Conservation (phyloP, 2,113 vertebrate genomes). For the Passerina amoena region DNA sequence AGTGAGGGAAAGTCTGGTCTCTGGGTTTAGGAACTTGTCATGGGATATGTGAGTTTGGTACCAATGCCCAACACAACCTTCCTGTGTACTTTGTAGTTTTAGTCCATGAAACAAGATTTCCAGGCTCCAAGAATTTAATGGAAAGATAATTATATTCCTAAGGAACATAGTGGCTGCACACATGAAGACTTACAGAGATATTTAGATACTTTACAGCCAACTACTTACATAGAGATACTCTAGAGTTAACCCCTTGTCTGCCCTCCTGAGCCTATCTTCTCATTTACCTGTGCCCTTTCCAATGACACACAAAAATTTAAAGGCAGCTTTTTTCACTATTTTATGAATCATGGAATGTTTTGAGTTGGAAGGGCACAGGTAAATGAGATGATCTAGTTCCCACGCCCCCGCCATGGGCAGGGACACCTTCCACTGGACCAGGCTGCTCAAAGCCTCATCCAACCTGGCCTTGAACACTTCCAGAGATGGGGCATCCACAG, state of each 20-base stretch:
- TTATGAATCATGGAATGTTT: neutral
- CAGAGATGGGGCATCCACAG: neutral
- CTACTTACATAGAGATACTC: neutral
- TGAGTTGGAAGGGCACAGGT: neutral
- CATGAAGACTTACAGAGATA: neutral
- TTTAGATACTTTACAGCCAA: neutral
- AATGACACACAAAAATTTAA: neutral
- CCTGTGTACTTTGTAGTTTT: neutral
- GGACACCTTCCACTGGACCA: neutral
- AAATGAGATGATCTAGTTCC: neutral
- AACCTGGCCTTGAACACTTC: neutral
- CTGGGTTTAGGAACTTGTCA: neutral
- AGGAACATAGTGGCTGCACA: neutral
- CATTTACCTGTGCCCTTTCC: neutral
- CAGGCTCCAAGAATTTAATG: neutral
- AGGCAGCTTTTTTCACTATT: neutral
- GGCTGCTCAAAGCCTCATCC: neutral
- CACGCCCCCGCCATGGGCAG: rapidly evolving
- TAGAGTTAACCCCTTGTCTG: neutral
- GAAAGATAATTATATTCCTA: neutral
- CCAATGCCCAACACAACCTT: neutral
- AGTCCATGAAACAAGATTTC: neutral
- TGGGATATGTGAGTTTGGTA: neutral
- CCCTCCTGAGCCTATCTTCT: neutral
- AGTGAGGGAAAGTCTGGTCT: neutral